Evolutionary conservation across 2,113 vertebrate genomes (phyloP).

Genomic region (Rhinolophus sinicus): DNA sequence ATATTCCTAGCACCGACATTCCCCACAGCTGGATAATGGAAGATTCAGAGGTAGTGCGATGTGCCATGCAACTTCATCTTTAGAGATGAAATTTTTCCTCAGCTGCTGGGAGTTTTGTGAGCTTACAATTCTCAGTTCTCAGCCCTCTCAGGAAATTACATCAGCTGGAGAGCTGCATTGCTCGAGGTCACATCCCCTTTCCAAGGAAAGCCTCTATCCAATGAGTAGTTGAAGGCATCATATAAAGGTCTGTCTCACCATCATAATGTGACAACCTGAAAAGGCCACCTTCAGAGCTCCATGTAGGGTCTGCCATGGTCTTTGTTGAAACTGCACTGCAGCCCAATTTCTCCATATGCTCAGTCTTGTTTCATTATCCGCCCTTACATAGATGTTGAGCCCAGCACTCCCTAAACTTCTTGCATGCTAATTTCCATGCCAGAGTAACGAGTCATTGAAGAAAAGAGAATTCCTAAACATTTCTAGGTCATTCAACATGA

Average conservation of each 20-base stretch:
- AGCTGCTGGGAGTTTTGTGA: background rate
- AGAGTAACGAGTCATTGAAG: background rate
- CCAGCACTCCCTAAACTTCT: background rate
- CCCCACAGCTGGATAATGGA: background rate
- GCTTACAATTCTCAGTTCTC: background rate
- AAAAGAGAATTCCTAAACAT: background rate
- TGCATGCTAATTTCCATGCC: background rate
- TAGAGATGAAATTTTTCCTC: background rate
- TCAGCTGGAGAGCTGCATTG: background rate
- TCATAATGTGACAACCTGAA: background rate
- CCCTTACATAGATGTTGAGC: background rate
- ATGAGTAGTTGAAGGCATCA: background rate
- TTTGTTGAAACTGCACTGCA: background rate
- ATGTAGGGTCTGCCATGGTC: background rate
- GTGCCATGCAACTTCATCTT: background rate
- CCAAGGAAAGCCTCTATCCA: background rate
- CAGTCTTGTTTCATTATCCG: background rate
- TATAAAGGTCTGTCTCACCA: background rate
- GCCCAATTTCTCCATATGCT: background rate
- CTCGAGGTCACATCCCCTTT: background rate
- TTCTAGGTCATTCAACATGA: background rate
- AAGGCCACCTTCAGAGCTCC: background rate
- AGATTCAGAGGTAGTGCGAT: background rate
- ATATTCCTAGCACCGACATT: background rate
- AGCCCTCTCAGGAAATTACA: background rate